Evolutionary conservation across 2,888 invertebrate genomes (phyloP).

Genomic region (Cephonodes hylas): DNA sequence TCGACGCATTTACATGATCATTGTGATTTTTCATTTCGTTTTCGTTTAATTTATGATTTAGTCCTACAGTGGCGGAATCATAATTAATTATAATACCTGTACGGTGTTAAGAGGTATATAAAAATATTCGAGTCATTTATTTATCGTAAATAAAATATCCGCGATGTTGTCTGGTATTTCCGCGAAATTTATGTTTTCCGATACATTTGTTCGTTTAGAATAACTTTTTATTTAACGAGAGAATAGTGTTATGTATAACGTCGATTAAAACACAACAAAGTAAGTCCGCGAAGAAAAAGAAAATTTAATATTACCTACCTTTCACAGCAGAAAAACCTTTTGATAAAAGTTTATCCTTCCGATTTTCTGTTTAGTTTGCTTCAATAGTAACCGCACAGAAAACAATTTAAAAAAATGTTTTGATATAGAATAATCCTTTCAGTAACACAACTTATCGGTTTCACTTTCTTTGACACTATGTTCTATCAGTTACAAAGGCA

Average conservation of each 20-base stretch:
- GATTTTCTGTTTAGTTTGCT: slow-evolving; percentile 27
- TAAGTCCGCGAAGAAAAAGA: neutral
- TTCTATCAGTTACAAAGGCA: slow-evolving; percentile 38
- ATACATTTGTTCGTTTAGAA: neutral
- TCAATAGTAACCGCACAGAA: slow-evolving; percentile 23
- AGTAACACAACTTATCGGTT: slow-evolving; percentile 55
- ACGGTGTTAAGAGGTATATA: neutral
- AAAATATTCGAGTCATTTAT: neutral
- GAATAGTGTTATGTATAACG: neutral
- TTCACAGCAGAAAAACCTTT: slow-evolving; percentile 8
- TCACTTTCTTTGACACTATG: slow-evolving; percentile 59
- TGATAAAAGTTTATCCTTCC: slow-evolving; percentile 18
- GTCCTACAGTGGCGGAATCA: neutral
- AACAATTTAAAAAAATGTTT: slow-evolving; percentile 35
- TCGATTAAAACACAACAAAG: neutral
- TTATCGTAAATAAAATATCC: neutral
- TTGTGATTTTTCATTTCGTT: neutral
- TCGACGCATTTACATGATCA: neutral
- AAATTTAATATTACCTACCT: slow-evolving; percentile 12
- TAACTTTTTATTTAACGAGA: neutral
- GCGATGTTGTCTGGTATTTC: neutral
- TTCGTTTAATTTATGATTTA: neutral
- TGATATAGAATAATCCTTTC: slow-evolving; percentile 42
- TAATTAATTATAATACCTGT: neutral
- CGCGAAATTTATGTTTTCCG: neutral